Base-by-base conservation (phyloP, 2,113 vertebrate species). In the Thunnus thynnus region DNA sequence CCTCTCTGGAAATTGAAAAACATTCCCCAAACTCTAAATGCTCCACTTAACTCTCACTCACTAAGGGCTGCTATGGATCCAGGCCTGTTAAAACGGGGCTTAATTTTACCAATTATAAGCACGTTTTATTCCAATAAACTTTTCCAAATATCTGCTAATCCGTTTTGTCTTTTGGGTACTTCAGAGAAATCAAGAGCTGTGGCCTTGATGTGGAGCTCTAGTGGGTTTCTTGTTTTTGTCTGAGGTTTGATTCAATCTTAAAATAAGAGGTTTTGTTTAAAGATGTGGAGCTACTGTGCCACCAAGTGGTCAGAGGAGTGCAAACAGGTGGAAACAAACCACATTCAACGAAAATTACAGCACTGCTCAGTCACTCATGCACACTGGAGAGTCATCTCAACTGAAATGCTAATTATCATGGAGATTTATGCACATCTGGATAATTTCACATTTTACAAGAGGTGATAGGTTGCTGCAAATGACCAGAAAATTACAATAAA, bases 61-160 rank as follows among this genome's bases (percentile, higher is more conserved):
- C 4, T 67, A 62, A 57, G 47, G 57, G 18, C 63, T 18, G 65
- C 67, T 72, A 56, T 27, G 51, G 67, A 76, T 70, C 79, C 64
- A 56, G 2, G 47, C 56, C 86, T 75, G 17, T 41, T 61, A 46
- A 65, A 81, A 81, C 2, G 2, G 47, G 22, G 74, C 60, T 83
- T 78, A 13, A 55, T 86, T 88, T 86, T 5, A 82, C 76, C 73
- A 84, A 88, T 88, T 91, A 86, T 75, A 80, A 73, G 51, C 44
- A 27, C 84, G 84, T 52, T 76, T 84, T 68, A 70, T 64, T 86
- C 69, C 84, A 70, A 88, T 79, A 63, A 86, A 90, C 76, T 77
- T 90, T 77, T 72, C 55, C 68, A 76, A 88, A 91, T 78, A 75
- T 82, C 65, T 72, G 22, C 52, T 90, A 89, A 89, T 92, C 83